Evolutionary conservation across 1,140 invertebrate species (phyloP), one percentile per base, ranked within the genome.

Genomic region (Penaeus chinensis): DNA sequence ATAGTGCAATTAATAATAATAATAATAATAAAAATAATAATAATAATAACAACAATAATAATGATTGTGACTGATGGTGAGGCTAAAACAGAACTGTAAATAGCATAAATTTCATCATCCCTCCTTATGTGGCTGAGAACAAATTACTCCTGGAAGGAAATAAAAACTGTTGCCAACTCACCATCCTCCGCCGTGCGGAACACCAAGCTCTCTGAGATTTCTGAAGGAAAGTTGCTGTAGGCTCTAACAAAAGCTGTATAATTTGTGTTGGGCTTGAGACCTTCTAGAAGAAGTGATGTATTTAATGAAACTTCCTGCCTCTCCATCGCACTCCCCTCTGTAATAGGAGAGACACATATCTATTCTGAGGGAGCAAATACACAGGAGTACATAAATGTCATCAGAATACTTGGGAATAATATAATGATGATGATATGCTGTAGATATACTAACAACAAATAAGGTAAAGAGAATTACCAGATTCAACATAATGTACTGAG

Each of bases 161-260:
- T 47, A 82, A 42, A 80, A 2, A 32, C 11, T 0, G 0, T 11
- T 16, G 18, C 32, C 10, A 11, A 89, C 91, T 91, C 91, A 95
- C 95, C 94, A 91, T 93, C 93, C 90, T 94, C 93, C 89, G 92
- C 93, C 62, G 95, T 95, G 87, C 92, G 92, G 91, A 95, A 95
- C 65, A 93, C 92, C 84, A 95, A 93, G 88, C 92, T 92, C 76
- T 94, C 92, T 3, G 94, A 95, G 85, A 93, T 93, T 90, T 95
- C 94, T 90, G 95, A 95, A 37, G 94, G 94, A 88, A 93, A 93
- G 91, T 93, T 93, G 90, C 93, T 94, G 92, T 94, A 95, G 37
- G 94, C 93, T 85, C 94, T 92, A 63, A 95, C 92, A 90, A 94
- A 95, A 91, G 95, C 94, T 27, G 94, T 94, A 90, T 95, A 95